Base-by-base conservation (phyloP, 1,140 invertebrate genomes). In the Vanessa atalanta region DNA sequence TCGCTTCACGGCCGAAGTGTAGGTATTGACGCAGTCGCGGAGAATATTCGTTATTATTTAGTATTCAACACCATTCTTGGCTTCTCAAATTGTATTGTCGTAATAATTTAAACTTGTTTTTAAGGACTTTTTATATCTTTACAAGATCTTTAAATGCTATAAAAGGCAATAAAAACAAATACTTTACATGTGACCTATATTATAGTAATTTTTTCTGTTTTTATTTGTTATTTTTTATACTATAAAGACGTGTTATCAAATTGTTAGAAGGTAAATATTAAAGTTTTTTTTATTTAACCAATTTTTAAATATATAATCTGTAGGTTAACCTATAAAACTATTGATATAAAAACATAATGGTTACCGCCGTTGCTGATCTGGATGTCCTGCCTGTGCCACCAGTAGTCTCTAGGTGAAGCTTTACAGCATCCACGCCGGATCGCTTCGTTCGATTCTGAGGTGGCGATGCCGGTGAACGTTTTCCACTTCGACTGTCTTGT, bases 391-490 rank as follows among this genome's bases (percentile, higher is more conserved):
- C 91, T 7, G 85, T 90, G 48, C 83, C 79, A 16, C 90, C 90
- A 4, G 89, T 91, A 37, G 76, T 74, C 68, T 90, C 55, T 48
- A 93, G 77, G 72, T 93, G 88, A 26, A 93, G 73, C 55, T 91
- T 91, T 7, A 93, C 91, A n/a, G 91, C 91, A 7, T 90, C 89
- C 47, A 91, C 70, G 3, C 91, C 91, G 0, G 91, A 92, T 37
- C 91, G 76, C 73, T 93, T 93, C 3, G 68, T 70, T 8, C 83
- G 79, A 68, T 50, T 75, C 66, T 15, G 65, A 11, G 64, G 68
- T 64, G 74, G 60, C 20, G 74, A 68, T 9, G 79, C 72, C 3
- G 79, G 79, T 61, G 82, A 77, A 16, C 71, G 70, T 37, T 82
- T 85, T 31, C 15, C 70, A 50, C 76, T 50, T 43, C 75, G 73